Percentiles rank a stretch among this genome's conserved stretches.
These are phyloP conservation scores for Ceyx margarethae DNA, from an alignment of 2,113 vertebrate genomes.

Conservation along the genomic window DNA sequence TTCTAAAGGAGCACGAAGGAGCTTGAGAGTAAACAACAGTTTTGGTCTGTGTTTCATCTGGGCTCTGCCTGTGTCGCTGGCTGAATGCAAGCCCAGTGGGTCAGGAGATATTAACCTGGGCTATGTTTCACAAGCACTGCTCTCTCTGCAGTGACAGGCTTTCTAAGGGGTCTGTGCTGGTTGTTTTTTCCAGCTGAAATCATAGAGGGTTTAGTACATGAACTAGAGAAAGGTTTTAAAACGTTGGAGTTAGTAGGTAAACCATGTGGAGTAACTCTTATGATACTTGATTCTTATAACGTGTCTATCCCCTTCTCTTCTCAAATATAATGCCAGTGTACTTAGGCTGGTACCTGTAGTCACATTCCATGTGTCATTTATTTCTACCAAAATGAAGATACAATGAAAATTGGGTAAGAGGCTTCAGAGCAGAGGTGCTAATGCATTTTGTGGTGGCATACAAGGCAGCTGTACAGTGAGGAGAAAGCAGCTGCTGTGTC, in stretches of 20 bases:
- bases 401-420: not conserved
- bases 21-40: slow-evolving; percentile 7
- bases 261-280: not conserved
- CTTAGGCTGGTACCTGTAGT: not conserved
- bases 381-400: not conserved
- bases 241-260: not conserved
- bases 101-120: not conserved
- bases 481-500: not conserved
- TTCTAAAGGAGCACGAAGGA: not conserved
- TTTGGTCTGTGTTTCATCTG: slow-evolving; percentile 28
- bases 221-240: not conserved
- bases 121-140: not conserved
- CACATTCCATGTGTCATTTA: not conserved
- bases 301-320: not conserved
- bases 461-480: not conserved
- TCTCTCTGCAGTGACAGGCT: not conserved
- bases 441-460: not conserved
- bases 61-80: not conserved
- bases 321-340: not conserved
- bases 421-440: not conserved
- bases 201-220: not conserved
- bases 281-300: not conserved
- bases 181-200: not conserved
- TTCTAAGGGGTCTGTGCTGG: not conserved
- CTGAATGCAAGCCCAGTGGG: not conserved